Evolutionary conservation across 2,113 vertebrate genomes (phyloP), one percentile per base, ranked within the genome.

Genomic region (Petroica traversi): DNA sequence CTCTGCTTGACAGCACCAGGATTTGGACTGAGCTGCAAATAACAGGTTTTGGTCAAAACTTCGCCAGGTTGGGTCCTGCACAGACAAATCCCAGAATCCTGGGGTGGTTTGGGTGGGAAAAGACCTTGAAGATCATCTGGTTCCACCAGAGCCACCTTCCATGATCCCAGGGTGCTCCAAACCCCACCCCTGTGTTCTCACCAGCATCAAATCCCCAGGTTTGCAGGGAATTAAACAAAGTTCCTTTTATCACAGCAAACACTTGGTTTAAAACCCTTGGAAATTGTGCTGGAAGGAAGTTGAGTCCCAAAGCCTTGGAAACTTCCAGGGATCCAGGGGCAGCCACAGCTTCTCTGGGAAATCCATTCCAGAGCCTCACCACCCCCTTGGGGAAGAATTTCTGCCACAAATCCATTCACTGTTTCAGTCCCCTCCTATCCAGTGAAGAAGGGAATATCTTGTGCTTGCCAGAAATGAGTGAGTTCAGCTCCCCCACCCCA

Each of bases 31-130:
- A 8, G 0, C 8, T 5, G 48, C 36, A 62, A 45, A 29, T 71
- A 46, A 28, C 18, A 31, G 31, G 15, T 24, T 59, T 26, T 61
- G 38, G 48, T 52, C 52, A 52, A 26, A 57, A 15, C 49, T 46
- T 13, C 9, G 43, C 24, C 64, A 67, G 16, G 20, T 6, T 72
- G 58, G n/a, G 51, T 38, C 40, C 34, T 68, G 67, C 41, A 31
- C 2, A 15, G 48, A 5, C n/a, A 49, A 64, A n/a, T 29, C 22
- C 7, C 0, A 11, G 31, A 63, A 8, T 11, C 11, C 2, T 15
- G 33, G 58, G 11, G 0, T 64, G 76, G 14, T 51, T 28, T 73
- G 76, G 59, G 51, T 49, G 24, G 43, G 34, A 33, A 25, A 11
- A 13, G 26, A 22, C 1, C 11, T 45, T 38, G 25, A 11, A n/a